Evolutionary conservation across 2,797 vertebrate species (phyloP).

Genomic region (Muscicapa striata): DNA sequence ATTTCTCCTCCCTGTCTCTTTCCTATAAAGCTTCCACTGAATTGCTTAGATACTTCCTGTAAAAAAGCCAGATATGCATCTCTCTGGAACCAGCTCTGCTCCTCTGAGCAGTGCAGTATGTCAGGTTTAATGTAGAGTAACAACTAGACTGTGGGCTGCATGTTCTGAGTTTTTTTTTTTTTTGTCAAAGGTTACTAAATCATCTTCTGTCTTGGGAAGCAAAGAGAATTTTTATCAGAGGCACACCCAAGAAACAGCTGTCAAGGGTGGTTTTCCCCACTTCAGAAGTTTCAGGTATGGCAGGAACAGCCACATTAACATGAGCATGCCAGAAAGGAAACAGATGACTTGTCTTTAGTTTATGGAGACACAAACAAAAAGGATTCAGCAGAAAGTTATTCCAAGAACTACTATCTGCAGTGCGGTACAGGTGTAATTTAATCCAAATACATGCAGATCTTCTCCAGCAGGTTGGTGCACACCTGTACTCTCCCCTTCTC

Average conservation of each 20-base stretch:
- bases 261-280: background rate
- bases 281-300: constrained; percentile 28
- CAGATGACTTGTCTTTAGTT: background rate
- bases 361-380: background rate
- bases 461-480: background rate
- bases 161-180: background rate
- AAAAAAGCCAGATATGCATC: background rate
- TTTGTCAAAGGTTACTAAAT: constrained; percentile 14
- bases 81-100: background rate
- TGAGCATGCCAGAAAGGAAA: background rate
- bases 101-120: background rate
- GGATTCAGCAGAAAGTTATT: background rate
- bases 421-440: background rate
- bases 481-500: background rate
- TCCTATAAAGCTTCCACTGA: background rate
- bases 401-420: background rate
- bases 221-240: constrained; percentile 38
- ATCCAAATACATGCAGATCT: background rate
- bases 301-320: constrained; percentile 16
- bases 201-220: background rate
- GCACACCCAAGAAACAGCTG: constrained; percentile 38
- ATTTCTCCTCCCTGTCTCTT: background rate
- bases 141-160: constrained; percentile 10
- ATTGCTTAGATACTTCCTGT: background rate
- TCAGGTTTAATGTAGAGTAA: background rate